These are phyloP conservation scores for Eremophila alpestris DNA, from an alignment of 2,797 vertebrate species.

Conservation along the genomic window DNA sequence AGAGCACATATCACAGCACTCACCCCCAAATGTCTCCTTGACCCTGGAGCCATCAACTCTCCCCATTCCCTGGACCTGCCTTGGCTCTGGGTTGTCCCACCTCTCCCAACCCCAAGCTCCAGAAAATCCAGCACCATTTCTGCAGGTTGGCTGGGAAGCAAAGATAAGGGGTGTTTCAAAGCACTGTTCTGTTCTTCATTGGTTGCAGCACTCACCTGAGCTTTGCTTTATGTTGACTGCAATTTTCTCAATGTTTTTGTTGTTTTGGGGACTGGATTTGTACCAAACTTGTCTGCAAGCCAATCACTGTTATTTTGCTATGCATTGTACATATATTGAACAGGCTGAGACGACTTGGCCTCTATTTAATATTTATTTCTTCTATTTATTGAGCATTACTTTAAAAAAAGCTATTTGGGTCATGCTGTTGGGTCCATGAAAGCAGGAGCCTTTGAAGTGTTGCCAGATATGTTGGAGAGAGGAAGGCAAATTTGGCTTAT, in stretches of 20 bases:
- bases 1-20: background rate
- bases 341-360: constrained; percentile 43
- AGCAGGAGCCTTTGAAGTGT: background rate
- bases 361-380: constrained; percentile 84
- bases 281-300: constrained; percentile 44
- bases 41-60: background rate
- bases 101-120: background rate
- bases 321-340: constrained; percentile 79
- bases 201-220: background rate
- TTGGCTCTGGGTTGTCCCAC: background rate
- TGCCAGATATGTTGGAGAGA: background rate
- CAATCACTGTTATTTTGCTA: constrained; percentile 75
- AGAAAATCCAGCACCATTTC: background rate
- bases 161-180: background rate
- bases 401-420: background rate
- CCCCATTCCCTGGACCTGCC: background rate
- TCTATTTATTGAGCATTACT: constrained; percentile 79
- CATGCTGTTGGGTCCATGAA: background rate
- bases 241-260: background rate
- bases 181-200: background rate
- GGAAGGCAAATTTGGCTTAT: constrained; percentile 20
- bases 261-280: background rate
- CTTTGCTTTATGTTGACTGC: constrained; percentile 13
- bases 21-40: background rate
- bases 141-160: background rate